Evolutionary conservation across 2,888 invertebrate species (phyloP).

Genomic region (Sisyra terminalis): DNA sequence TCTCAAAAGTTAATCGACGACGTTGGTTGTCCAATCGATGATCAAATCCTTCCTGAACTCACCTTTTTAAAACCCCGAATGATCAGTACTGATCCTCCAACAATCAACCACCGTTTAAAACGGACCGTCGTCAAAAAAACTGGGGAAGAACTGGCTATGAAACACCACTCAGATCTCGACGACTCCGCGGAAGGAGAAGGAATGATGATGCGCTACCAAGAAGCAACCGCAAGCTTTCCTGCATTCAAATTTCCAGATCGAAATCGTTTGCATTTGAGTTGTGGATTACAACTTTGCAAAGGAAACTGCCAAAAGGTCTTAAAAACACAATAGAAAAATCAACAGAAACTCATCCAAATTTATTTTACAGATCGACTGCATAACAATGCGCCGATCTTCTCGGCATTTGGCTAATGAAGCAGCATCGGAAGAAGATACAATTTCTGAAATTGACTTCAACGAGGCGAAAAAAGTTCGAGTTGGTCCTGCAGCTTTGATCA

Average conservation of each 20-base stretch:
- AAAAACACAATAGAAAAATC: neutral
- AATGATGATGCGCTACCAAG: slow-evolving; percentile 25
- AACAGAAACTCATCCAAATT: too few species aligned
- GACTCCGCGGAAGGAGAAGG: neutral
- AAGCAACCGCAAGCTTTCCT: slow-evolving; percentile 44
- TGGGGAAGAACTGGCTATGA: slow-evolving; percentile 3
- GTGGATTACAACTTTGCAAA: slow-evolving; percentile 60
- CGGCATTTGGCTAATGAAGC: slow-evolving; percentile 1
- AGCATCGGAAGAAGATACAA: slow-evolving; percentile 12
- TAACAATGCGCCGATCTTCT: neutral
- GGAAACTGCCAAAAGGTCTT: slow-evolving; percentile 46
- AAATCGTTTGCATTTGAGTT: slow-evolving; percentile 59
- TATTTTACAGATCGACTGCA: slow-evolving; percentile 22
- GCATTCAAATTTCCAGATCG: slow-evolving; percentile 74
- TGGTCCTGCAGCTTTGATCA: slow-evolving; percentile 24
- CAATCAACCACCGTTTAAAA: neutral
- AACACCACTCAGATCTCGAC: neutral
- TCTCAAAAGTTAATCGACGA: slow-evolving; percentile 58
- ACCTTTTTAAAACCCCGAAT: slow-evolving; percentile 18
- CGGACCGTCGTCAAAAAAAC: slow-evolving; percentile 7
- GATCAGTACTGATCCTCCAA: slow-evolving; percentile 14
- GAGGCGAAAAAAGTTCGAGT: slow-evolving; percentile 22
- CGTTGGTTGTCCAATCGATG: slow-evolving; percentile 58
- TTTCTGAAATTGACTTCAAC: slow-evolving; percentile 19
- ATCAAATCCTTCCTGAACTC: slow-evolving; percentile 39